A percentile compares a stretch with the other conserved stretches of the same genome.
Conservation (phyloP, 2,888 invertebrate genomes). For the Watsonalla cultraria region DNA sequence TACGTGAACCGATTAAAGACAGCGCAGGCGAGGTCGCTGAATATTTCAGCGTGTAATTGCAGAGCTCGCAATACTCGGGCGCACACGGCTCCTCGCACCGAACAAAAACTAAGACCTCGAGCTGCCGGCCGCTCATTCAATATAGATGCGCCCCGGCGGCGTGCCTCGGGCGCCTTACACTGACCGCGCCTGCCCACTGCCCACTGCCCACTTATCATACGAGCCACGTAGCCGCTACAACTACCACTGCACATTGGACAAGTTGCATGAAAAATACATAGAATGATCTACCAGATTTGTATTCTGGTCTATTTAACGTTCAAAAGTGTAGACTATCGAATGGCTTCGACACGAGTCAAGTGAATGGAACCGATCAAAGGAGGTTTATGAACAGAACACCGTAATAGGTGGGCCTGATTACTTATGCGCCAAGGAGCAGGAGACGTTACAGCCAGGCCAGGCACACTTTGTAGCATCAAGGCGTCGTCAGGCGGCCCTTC, state of each 20-base stretch:
- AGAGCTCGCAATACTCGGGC: slow-evolving; percentile 37
- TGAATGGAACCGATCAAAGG: no score
- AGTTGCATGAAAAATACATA: no score
- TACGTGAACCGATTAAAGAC: background rate
- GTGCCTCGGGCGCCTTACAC: slow-evolving; percentile 24
- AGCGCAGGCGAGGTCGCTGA: slow-evolving; percentile 24
- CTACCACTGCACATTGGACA: no score
- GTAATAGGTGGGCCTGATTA: no score
- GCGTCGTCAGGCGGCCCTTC: slow-evolving; percentile 8
- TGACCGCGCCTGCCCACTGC: slow-evolving; percentile 7
- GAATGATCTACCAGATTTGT: no score
- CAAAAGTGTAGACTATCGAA: no score
- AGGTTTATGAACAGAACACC: no score
- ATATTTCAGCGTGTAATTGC: slow-evolving; percentile 59
- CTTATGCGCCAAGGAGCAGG: no score
- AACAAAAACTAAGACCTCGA: slow-evolving; percentile 8
- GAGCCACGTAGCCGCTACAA: background rate
- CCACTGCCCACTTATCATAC: background rate
- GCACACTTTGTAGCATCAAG: no score
- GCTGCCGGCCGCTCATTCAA: slow-evolving; percentile 48
- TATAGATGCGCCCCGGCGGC: slow-evolving; percentile 44
- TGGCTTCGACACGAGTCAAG: no score
- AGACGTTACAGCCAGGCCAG: no score
- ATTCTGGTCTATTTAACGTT: no score
- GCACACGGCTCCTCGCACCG: slow-evolving; percentile 10